A percentile compares a stretch with the other conserved stretches of the same genome.
These are phyloP conservation scores for Protobothrops flavoviridis DNA, from an alignment of 2,113 vertebrate genomes.

Conservation along the genomic window DNA sequence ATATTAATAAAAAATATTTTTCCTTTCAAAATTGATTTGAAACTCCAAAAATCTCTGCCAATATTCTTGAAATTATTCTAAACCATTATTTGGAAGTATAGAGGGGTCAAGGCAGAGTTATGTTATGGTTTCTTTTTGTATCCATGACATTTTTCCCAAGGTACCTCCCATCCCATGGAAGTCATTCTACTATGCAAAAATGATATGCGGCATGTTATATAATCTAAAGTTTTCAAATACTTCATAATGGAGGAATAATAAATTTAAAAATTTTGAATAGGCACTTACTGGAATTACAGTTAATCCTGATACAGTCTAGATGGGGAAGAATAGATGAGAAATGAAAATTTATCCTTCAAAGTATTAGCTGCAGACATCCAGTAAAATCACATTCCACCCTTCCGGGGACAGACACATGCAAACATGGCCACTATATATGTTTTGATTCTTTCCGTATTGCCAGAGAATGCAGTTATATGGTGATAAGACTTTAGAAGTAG, in stretches of 20 bases:
- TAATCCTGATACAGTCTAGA: slow-evolving; percentile 99
- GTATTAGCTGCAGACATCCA: slow-evolving; percentile 99
- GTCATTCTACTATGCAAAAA: slow-evolving; percentile 56
- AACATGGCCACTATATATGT: slow-evolving; percentile 79
- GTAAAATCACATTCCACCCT: slow-evolving; percentile 96
- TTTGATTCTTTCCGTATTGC: slow-evolving; percentile 71
- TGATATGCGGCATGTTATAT: slow-evolving; percentile 43
- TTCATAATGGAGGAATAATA: slow-evolving; percentile 79
- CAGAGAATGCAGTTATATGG: slow-evolving; percentile 69
- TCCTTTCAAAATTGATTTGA: background rate
- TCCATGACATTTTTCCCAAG: slow-evolving; percentile 57
- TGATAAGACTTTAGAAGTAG: slow-evolving; percentile 62
- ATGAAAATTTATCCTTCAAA: slow-evolving; percentile 99
- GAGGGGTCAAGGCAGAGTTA: background rate
- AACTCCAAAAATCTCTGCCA: background rate
- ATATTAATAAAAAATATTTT: background rate
- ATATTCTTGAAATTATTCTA: background rate
- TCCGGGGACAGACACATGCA: slow-evolving; percentile 99
- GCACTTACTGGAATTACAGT: slow-evolving; percentile 99
- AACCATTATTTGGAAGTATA: background rate
- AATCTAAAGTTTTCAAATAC: slow-evolving; percentile 67
- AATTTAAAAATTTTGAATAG: slow-evolving; percentile 92
- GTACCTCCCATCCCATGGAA: slow-evolving; percentile 58
- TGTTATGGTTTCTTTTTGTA: slow-evolving; percentile 76
- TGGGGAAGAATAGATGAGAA: slow-evolving; percentile 99